Evolutionary conservation across 53 echinoderm and acorn worm species (phyloP).

Genomic region (Zoroaster sp.): DNA sequence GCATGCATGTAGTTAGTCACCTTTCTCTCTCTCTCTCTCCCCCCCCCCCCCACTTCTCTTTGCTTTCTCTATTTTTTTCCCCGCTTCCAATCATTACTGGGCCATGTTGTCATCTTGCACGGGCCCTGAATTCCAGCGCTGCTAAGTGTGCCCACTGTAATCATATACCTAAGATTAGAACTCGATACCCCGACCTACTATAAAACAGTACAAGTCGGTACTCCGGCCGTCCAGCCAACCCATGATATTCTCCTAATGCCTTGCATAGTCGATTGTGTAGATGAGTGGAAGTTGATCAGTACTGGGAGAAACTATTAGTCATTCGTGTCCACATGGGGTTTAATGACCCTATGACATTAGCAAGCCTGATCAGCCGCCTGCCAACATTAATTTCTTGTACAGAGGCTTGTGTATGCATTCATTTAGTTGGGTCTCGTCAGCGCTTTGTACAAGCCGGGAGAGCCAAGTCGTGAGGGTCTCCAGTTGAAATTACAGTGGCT

Average conservation of each 20-base stretch:
- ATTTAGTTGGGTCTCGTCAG: constrained; percentile 45
- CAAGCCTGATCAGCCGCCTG: constrained; percentile 53
- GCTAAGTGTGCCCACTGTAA: constrained; percentile 40
- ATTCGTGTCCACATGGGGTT: constrained; percentile 61
- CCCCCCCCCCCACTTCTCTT: neutral
- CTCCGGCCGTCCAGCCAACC: constrained; percentile 7
- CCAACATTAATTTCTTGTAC: constrained; percentile 64
- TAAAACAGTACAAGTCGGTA: constrained; percentile 47
- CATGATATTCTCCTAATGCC: constrained; percentile 25
- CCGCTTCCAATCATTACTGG: neutral
- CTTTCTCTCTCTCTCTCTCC: neutral
- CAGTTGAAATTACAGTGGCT: constrained; percentile 29
- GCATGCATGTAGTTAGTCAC: constrained; percentile 40
- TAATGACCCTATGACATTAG: constrained; percentile 65
- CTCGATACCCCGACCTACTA: constrained; percentile 22
- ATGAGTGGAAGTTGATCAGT: constrained; percentile 59
- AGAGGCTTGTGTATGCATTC: constrained; percentile 55
- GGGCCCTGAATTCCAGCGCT: constrained; percentile 42
- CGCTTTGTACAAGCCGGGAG: constrained; percentile 11
- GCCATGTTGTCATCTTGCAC: constrained; percentile 16
- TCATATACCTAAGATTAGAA: constrained; percentile 42
- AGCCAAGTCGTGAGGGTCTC: constrained; percentile 10
- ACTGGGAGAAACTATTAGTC: constrained; percentile 59
- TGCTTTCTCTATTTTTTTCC: neutral
- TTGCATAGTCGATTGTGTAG: constrained; percentile 50